A percentile compares a stretch with the other conserved stretches of the same genome.
Conservation (phyloP, 1,140 invertebrate species). For the Cydia fagiglandana region DNA sequence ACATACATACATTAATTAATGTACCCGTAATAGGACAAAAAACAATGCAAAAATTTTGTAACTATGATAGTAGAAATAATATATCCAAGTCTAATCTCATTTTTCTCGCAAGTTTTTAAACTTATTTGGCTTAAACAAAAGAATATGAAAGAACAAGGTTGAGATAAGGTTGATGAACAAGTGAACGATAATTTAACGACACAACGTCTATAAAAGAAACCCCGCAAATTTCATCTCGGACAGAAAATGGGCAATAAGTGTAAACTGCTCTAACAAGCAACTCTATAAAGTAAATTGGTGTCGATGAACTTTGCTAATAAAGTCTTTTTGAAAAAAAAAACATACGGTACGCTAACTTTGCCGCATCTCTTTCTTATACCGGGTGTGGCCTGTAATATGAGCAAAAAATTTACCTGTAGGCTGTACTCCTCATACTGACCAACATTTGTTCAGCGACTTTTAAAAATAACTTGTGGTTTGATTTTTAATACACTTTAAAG, state of each 20-base stretch:
- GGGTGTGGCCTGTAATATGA: no score
- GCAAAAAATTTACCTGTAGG: no score
- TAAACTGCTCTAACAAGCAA: constrained; percentile 14
- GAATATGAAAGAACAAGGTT: not conserved
- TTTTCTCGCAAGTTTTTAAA: not conserved
- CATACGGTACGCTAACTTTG: not conserved
- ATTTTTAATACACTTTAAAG: no score
- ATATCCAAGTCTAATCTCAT: no score
- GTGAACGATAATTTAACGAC: not conserved
- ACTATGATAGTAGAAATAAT: no score
- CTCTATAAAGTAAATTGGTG: constrained; percentile 1
- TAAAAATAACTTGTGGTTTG: no score
- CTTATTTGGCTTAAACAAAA: not conserved
- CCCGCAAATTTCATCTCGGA: not conserved
- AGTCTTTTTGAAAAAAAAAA: not conserved
- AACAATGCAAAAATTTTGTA: no score
- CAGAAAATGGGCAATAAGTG: constrained; percentile 2
- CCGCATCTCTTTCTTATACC: not conserved
- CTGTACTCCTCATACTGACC: no score
- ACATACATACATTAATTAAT: no score
- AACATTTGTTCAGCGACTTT: no score
- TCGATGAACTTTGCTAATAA: not conserved
- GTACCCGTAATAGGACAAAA: no score
- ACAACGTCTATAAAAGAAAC: constrained; percentile 2
- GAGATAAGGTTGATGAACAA: constrained; percentile 10